Evolutionary conservation across 2,888 invertebrate genomes (phyloP).

Genomic region (Diaperis boleti): DNA sequence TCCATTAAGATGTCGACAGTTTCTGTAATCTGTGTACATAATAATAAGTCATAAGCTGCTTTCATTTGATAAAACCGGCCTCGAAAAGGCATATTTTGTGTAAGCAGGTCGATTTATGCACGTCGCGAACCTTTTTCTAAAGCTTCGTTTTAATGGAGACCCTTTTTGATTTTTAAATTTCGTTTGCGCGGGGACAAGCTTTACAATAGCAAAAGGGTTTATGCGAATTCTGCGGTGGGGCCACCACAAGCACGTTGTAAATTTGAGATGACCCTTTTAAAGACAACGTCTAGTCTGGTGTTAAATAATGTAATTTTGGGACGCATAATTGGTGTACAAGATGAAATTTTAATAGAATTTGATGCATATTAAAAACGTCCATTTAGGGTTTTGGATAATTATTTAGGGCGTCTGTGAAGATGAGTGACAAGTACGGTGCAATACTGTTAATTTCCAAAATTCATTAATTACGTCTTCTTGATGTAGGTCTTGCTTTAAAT

Average conservation of each 20-base stretch:
- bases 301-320: conserved; percentile 8
- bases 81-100: no score
- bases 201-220: conserved; percentile 6
- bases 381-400: neutral
- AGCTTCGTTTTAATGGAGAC: neutral
- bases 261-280: conserved; percentile 6
- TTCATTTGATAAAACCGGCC: neutral
- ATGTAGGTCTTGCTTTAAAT: no score
- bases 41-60: neutral
- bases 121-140: neutral
- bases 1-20: neutral
- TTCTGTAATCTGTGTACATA: neutral
- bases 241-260: neutral
- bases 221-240: neutral
- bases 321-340: neutral
- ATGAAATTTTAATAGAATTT: neutral
- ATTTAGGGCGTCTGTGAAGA: no score
- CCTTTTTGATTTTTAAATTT: neutral
- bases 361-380: neutral
- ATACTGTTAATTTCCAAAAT: no score
- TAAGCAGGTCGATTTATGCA: neutral
- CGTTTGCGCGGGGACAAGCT: neutral
- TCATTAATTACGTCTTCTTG: no score
- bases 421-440: no score
- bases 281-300: neutral